Evolutionary conservation across 2,113 vertebrate species (phyloP).

Genomic region (Leptodactylus fuscus): DNA sequence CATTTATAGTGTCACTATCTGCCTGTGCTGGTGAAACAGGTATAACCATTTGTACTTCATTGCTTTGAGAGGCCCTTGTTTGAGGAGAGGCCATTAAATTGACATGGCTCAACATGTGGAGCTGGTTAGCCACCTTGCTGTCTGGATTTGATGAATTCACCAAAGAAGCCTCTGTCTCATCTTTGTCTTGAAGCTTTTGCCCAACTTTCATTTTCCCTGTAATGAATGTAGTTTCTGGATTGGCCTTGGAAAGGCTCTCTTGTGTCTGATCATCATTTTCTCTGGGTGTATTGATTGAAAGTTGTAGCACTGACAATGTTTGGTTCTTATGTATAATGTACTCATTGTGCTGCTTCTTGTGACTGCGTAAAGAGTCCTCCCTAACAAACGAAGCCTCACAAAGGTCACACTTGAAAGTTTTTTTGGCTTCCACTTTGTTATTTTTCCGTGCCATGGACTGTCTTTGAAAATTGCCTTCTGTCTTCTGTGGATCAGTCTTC

Average conservation of each 20-base stretch:
- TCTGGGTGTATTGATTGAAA: slow-evolving; percentile 67
- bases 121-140: slow-evolving; percentile 74
- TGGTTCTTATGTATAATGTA: slow-evolving; percentile 65
- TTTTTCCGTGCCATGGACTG: slow-evolving; percentile 81
- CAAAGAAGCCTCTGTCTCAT: background rate
- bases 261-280: slow-evolving; percentile 12
- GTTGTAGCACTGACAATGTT: slow-evolving; percentile 74
- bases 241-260: slow-evolving; percentile 69
- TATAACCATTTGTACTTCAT: slow-evolving; percentile 75
- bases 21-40: slow-evolving; percentile 75
- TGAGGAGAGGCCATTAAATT: slow-evolving; percentile 81
- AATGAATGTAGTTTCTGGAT: slow-evolving; percentile 71
- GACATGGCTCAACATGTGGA: slow-evolving; percentile 89
- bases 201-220: slow-evolving; percentile 87
- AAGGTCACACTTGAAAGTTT: slow-evolving; percentile 85
- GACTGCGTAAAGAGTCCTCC: slow-evolving; percentile 94
- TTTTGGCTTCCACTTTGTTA: slow-evolving; percentile 87
- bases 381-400: slow-evolving; percentile 92
- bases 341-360: slow-evolving; percentile 89
- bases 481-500: slow-evolving; percentile 64
- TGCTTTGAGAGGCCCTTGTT: slow-evolving; percentile 68
- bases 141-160: slow-evolving; percentile 68
- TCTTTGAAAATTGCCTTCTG: slow-evolving; percentile 70
- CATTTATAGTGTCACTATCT: slow-evolving; percentile 71
- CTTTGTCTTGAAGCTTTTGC: slow-evolving; percentile 69